These are phyloP conservation scores for Lochmaea capreae DNA, from an alignment of 2,888 invertebrate genomes.

Conservation along the genomic window DNA sequence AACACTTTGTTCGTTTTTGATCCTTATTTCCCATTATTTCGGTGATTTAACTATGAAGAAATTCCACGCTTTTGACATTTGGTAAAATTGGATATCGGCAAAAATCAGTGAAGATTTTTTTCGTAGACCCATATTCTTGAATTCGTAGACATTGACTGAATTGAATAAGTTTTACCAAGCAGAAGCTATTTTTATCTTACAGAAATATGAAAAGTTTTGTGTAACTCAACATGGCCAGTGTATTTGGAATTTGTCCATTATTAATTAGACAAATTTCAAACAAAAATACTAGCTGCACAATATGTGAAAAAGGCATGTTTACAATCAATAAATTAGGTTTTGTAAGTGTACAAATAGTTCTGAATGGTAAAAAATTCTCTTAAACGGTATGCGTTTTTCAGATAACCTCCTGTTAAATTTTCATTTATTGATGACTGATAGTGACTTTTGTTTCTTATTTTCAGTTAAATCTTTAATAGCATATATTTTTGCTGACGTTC, in stretches of 20 bases:
- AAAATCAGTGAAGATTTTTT: neutral
- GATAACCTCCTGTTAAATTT: slow-evolving; percentile 21
- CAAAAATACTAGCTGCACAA: too few relatives aligned
- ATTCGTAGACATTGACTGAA: slow-evolving; percentile 23
- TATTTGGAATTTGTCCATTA: too few relatives aligned
- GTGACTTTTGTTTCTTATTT: slow-evolving; percentile 32
- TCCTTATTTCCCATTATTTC: too few relatives aligned
- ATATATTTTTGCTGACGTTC: neutral
- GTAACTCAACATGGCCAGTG: too few relatives aligned
- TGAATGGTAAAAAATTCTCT: neutral
- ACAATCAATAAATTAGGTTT: neutral
- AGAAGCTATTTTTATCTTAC: neutral
- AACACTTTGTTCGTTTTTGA: too few relatives aligned
- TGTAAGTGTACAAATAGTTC: slow-evolving; percentile 7
- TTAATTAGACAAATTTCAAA: too few relatives aligned
- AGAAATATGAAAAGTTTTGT: too few relatives aligned
- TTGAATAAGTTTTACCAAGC: slow-evolving; percentile 16
- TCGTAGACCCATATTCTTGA: slow-evolving; percentile 4
- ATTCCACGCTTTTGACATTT: too few relatives aligned
- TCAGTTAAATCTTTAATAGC: neutral
- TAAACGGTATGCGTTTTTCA: slow-evolving; percentile 16
- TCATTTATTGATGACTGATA: slow-evolving; percentile 32
- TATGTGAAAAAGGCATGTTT: neutral
- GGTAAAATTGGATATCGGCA: neutral
- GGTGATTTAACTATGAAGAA: too few relatives aligned